Percentiles rank a stretch among this genome's conserved stretches.
Evolutionary conservation across 2,797 vertebrate species (phyloP).

Genomic region (Tragopan temminckii): DNA sequence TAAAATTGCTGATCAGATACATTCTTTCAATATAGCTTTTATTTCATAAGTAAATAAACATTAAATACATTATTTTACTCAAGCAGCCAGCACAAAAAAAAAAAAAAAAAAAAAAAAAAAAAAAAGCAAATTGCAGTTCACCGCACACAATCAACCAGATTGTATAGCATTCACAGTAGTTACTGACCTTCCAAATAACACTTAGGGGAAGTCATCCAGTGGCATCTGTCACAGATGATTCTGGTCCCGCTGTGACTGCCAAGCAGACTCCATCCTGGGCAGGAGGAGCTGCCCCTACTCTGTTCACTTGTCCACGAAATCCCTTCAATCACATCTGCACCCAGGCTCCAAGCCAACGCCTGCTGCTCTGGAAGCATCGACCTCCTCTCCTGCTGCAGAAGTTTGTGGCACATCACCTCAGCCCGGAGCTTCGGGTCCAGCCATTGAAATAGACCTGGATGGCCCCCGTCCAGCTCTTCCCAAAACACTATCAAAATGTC

Average conservation of each 20-base stretch:
- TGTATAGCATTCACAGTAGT: background rate
- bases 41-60: background rate
- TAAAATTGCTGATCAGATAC: background rate
- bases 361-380: background rate
- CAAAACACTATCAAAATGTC: background rate
- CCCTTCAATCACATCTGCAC: background rate
- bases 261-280: fast-evolving
- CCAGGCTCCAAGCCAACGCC: background rate
- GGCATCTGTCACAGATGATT: background rate
- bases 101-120: too few relatives aligned
- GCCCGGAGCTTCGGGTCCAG: fast-evolving
- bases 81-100: background rate
- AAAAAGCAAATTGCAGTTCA: background rate
- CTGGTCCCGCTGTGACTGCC: background rate
- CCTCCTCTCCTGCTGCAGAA: background rate
- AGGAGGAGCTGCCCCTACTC: background rate
- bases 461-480: background rate
- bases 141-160: background rate
- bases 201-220: background rate
- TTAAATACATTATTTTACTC: background rate
- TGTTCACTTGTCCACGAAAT: background rate
- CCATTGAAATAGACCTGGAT: background rate
- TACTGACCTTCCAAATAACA: background rate
- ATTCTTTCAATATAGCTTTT: background rate
- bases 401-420: background rate